Percentiles rank a stretch among this genome's conserved stretches.
Evolutionary conservation across 2,888 invertebrate species (phyloP).

Genomic region (Dioctria rufipes): DNA sequence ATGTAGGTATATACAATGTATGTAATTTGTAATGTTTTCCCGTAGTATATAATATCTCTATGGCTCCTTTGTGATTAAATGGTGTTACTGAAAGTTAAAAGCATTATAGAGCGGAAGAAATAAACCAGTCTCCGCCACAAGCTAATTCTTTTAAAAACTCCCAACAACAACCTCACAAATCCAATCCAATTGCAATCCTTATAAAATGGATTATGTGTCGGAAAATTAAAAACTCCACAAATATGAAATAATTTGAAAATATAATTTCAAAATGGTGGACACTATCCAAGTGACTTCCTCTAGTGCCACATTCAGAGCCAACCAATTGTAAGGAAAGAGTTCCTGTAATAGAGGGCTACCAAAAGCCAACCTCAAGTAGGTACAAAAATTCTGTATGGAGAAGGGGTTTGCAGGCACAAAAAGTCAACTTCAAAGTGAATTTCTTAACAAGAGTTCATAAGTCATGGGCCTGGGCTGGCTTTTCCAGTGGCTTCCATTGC

Average conservation of each 20-base stretch:
- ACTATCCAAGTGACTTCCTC: constrained; percentile 27
- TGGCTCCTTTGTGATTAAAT: too few relatives aligned
- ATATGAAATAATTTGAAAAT: constrained; percentile 29
- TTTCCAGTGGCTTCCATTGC: constrained; percentile 36
- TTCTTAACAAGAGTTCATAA: constrained; percentile 40
- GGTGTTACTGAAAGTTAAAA: too few relatives aligned
- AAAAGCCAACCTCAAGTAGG: constrained; percentile 11
- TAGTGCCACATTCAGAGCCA: constrained; percentile 22
- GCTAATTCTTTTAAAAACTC: too few relatives aligned
- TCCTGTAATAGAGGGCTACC: constrained; percentile 16
- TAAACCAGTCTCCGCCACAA: too few relatives aligned
- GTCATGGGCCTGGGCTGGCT: constrained; percentile 29
- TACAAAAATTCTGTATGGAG: background rate
- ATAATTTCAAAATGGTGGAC: constrained; percentile 40
- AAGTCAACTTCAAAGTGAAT: constrained; percentile 38
- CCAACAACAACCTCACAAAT: too few relatives aligned
- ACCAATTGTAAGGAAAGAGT: constrained; percentile 41
- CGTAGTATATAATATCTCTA: too few relatives aligned
- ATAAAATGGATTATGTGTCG: constrained; percentile 20
- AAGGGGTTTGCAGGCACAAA: constrained; percentile 7
- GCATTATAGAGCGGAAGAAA: too few relatives aligned
- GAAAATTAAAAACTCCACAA: constrained; percentile 31
- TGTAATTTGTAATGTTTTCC: too few relatives aligned
- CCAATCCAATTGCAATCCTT: background rate
- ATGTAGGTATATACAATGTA: too few relatives aligned